A percentile compares a stretch with the other conserved stretches of the same genome.
Evolutionary conservation across 30 jellyfish, hydroid and myxozoan species (phyloP).

Genomic region (Calvadosia cruxmelitensis): DNA sequence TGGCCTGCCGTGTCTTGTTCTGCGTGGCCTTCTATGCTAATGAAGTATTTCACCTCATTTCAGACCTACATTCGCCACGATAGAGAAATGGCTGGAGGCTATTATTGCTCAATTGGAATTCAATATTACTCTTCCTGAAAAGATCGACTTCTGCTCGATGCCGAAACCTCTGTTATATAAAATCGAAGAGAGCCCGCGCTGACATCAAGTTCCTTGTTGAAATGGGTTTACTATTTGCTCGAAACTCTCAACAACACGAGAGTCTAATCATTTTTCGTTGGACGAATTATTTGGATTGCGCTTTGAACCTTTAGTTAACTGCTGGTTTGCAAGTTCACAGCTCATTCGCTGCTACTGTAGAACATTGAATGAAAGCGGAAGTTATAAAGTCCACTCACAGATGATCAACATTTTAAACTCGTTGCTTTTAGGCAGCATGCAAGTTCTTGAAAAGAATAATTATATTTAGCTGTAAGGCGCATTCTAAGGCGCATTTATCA

Average conservation of each 20-base stretch:
- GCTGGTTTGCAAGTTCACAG: too few relatives aligned
- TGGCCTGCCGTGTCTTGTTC: too few relatives aligned
- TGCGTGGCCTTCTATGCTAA: too few relatives aligned
- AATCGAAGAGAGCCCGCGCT: conserved; percentile 19
- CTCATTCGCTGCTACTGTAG: too few relatives aligned
- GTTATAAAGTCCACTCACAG: too few relatives aligned
- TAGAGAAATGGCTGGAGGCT: conserved; percentile 70
- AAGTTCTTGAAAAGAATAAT: too few relatives aligned
- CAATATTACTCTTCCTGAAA: conserved; percentile 53
- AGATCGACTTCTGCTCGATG: conserved; percentile 29
- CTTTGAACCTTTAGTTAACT: background rate
- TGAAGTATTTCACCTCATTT: background rate
- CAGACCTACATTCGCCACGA: conserved; percentile 62
- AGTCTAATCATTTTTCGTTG: background rate
- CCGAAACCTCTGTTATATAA: conserved; percentile 58
- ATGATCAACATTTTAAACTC: too few relatives aligned
- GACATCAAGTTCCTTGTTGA: background rate
- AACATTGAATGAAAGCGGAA: too few relatives aligned
- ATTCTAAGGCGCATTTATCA: too few relatives aligned
- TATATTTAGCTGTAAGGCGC: too few relatives aligned
- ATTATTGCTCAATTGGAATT: conserved; percentile 42
- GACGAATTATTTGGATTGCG: too few relatives aligned
- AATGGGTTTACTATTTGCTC: background rate
- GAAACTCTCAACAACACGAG: background rate
- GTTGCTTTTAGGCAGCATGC: too few relatives aligned